Evolutionary conservation across 2,797 vertebrate species (phyloP), one percentile per base, ranked within the genome.

Genomic region (Strix occidentalis): DNA sequence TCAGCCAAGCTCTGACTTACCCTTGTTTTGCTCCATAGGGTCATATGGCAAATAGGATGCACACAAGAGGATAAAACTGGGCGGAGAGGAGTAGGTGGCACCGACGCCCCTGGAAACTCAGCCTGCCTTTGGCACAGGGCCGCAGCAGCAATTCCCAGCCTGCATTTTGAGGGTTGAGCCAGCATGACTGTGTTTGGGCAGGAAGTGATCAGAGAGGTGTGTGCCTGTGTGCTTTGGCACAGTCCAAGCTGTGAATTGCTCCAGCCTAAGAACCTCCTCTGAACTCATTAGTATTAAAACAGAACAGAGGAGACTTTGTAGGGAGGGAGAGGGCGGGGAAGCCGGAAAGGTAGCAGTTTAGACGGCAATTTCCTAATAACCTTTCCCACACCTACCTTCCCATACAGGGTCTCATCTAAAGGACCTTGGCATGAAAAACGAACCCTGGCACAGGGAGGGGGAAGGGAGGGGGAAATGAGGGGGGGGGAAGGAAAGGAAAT

Each of bases 221-320:
- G 97, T 97, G 96, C 94, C 94, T 95, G 95, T 97, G 95, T 97
- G 87, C 87, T 97, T 97, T 97, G 97, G 97, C 97, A 93, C 76
- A 43, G 87, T 61, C 79, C 28, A n/a, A 41, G 65, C 97, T 87
- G 39, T 83, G 87, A 97, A 96, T 94, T 96, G 78, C 96, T 93
- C 82, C 83, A 95, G 94, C 87, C 60, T 88, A 93, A 66, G 84
- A 96, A 93, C 84, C 86, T 90, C 69, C 89, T 83, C 91, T 95
- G 89, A 95, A 95, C 90, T 95, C 91, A 68, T 93, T 95, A 96
- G 75, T 74, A 72, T 83, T 91, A 60, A 87, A 96, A 60, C 51
- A 81, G 95, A 97, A 96, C 88, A 97, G 94, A 92, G 83, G 69
- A 94, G 91, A 93, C 93, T 94, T 93, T 93, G 93, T 89, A 83